phyloP scores from a whole-genome alignment of 2,888 invertebrate species.

The Auanema sp. region DNA sequence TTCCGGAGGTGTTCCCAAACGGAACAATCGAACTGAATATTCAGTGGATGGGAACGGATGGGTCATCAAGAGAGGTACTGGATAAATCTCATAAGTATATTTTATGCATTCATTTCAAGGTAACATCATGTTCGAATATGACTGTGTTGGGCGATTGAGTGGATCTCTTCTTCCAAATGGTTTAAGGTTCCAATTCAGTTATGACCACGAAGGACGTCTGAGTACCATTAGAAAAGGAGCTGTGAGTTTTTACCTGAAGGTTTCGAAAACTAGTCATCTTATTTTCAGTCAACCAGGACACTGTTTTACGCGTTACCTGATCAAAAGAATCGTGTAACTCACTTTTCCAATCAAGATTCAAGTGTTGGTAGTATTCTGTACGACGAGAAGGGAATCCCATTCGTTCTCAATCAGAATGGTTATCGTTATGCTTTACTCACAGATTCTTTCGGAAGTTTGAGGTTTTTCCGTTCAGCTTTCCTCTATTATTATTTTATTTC shows the following conservation, averaged over 20 bases:
- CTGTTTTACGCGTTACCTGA: slow-evolving; percentile 32
- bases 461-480: slow-evolving; percentile 5
- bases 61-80: slow-evolving; percentile 21
- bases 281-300: slow-evolving; percentile 6
- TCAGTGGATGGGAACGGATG: slow-evolving; percentile 23
- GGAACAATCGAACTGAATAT: slow-evolving; percentile 26
- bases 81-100: not conserved
- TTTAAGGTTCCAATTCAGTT: slow-evolving; percentile 10
- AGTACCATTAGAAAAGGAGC: slow-evolving; percentile 5
- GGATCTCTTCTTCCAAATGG: slow-evolving; percentile 1
- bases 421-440: slow-evolving; percentile 21
- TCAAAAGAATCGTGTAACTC: slow-evolving; percentile 25
- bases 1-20: slow-evolving; percentile 33
- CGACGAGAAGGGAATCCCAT: slow-evolving; percentile 26
- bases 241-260: slow-evolving; percentile 9
- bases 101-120: slow-evolving; percentile 13
- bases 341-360: slow-evolving; percentile 26
- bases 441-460: slow-evolving; percentile 24
- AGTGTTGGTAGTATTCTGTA: slow-evolving; percentile 32
- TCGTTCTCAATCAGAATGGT: slow-evolving; percentile 28
- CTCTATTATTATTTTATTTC: not conserved
- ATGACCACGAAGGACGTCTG: slow-evolving; percentile 36
- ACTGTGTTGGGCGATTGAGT: slow-evolving; percentile 23
- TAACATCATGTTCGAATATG: slow-evolving; percentile 19
- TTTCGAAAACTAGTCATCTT: no score